phyloP scores from a whole-genome alignment of 2,113 vertebrate species.

The Thamnophis sirtalis region DNA sequence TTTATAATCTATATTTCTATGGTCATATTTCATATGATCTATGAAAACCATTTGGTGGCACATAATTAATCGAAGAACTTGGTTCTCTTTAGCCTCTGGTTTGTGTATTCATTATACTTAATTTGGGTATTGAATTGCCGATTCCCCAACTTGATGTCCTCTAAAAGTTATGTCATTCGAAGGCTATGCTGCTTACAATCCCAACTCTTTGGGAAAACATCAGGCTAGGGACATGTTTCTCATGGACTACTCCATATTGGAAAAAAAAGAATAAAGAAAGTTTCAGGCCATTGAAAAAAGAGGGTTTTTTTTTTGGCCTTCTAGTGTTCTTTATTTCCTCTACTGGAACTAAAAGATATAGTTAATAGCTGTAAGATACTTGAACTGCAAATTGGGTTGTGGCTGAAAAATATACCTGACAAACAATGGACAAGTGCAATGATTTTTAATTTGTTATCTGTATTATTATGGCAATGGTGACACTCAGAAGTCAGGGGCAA shows the following conservation, averaged over 20 bases:
- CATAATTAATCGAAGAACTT: neutral
- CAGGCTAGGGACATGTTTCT: neutral
- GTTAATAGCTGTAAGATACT: neutral
- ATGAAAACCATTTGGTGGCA: neutral
- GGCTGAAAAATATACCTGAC: neutral
- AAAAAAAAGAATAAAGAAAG: neutral
- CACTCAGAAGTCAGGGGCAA: neutral
- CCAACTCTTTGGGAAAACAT: neutral
- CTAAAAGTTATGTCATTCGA: neutral
- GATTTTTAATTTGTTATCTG: neutral
- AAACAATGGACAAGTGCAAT: neutral
- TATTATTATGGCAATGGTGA: neutral
- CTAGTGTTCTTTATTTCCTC: neutral
- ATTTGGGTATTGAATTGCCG: neutral
- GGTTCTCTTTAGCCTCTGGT: neutral
- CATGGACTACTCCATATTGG: neutral
- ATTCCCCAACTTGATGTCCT: neutral
- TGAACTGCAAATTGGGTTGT: neutral
- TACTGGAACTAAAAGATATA: neutral
- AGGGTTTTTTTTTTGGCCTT: neutral
- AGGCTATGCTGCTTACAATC: neutral
- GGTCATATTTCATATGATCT: too few relatives aligned
- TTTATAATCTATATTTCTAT: too few relatives aligned
- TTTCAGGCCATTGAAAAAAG: neutral
- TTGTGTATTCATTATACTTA: neutral